These are phyloP conservation scores for Proteles cristata DNA, from an alignment of 2,113 vertebrate genomes.

Conservation along the genomic window DNA sequence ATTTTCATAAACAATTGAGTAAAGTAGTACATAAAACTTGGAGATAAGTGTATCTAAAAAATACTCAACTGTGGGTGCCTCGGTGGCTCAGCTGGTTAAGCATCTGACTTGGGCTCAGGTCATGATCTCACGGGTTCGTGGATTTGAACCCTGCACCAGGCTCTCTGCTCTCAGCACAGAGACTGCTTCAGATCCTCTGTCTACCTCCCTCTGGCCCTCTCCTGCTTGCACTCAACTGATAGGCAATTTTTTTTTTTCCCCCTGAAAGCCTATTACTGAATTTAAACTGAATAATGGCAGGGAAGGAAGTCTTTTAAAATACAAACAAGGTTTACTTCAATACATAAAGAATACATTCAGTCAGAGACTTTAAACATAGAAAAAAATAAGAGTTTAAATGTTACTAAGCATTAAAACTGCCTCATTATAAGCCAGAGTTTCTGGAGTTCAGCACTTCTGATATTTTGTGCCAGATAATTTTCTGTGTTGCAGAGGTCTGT, in stretches of 20 bases:
- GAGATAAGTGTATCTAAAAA: slow-evolving; percentile 36
- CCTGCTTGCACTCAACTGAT: not conserved
- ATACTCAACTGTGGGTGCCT: not conserved
- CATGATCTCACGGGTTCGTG: too few species aligned
- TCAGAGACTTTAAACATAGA: slow-evolving; percentile 8
- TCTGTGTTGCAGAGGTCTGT: not conserved
- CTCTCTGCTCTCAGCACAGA: too few species aligned
- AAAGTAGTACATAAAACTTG: slow-evolving; percentile 34
- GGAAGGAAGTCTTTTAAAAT: not conserved
- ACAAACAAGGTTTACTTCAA: slow-evolving; percentile 43
- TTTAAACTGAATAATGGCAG: slow-evolving; percentile 46
- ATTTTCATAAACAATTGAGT: slow-evolving; percentile 51
- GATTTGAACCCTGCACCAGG: too few species aligned
- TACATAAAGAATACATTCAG: slow-evolving; percentile 6
- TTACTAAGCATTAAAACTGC: not conserved
- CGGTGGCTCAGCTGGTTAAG: too few species aligned
- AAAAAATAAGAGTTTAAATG: not conserved
- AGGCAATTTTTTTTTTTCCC: not conserved
- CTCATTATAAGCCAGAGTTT: not conserved
- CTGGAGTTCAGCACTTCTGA: not conserved
- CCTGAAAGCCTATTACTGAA: slow-evolving; percentile 34
- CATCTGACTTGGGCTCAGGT: too few species aligned
- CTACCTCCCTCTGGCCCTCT: too few species aligned
- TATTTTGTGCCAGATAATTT: not conserved
- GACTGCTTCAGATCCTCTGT: too few species aligned